These are phyloP conservation scores for Eulimnadia texana DNA, from an alignment of 1,140 invertebrate genomes.

Conservation along the genomic window DNA sequence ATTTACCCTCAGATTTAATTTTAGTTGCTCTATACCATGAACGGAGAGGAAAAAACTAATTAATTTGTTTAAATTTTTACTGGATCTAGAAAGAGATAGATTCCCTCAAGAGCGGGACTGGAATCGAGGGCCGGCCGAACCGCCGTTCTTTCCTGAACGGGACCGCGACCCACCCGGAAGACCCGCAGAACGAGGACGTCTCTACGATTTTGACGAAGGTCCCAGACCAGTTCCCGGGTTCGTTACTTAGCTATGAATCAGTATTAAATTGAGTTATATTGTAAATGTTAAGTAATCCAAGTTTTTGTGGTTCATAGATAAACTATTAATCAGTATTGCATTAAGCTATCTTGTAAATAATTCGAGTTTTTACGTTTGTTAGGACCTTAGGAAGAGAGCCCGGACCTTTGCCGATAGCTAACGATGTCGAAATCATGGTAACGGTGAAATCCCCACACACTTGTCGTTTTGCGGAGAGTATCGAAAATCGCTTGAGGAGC, in stretches of 20 bases:
- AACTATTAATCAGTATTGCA: background rate
- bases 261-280: background rate
- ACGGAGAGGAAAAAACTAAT: too few relatives aligned
- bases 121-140: background rate
- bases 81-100: background rate
- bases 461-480: slow-evolving; percentile 76
- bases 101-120: background rate
- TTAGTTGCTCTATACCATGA: too few relatives aligned
- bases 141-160: background rate
- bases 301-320: too few relatives aligned
- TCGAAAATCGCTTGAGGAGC: slow-evolving; percentile 66
- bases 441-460: slow-evolving; percentile 20
- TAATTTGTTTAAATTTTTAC: background rate
- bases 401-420: slow-evolving; percentile 1
- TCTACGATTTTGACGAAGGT: background rate
- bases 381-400: background rate
- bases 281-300: too few relatives aligned
- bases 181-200: background rate
- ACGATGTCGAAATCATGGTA: slow-evolving; percentile 4
- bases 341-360: background rate
- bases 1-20: too few relatives aligned
- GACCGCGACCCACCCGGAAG: background rate
- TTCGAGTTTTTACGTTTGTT: too few relatives aligned
- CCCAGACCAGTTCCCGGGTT: background rate
- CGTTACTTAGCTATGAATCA: background rate